phyloP scores from a whole-genome alignment of 1,140 invertebrate genomes.

The Lepidurus couesii region DNA sequence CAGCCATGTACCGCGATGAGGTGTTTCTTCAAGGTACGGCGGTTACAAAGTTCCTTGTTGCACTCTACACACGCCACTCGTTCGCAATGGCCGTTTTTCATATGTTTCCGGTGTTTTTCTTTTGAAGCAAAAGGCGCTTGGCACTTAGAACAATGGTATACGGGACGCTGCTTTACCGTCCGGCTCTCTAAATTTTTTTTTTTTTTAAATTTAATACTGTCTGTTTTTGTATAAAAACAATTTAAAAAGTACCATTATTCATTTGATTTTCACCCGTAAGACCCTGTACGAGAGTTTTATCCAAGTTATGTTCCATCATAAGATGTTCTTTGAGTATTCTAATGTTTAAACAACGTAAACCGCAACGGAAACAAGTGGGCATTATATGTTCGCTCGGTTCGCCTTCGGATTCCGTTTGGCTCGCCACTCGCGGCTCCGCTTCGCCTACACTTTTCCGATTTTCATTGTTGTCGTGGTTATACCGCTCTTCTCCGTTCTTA shows the following conservation, averaged over 20 bases:
- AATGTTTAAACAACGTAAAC: not conserved
- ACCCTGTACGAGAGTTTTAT: not conserved
- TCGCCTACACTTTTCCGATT: not conserved
- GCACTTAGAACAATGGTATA: not conserved
- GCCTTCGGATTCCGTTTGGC: not conserved
- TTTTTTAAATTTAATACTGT: not conserved
- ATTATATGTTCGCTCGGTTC: not conserved
- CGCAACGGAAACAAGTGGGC: not conserved
- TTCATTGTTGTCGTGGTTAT: not conserved
- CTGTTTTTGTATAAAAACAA: not conserved
- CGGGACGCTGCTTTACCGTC: not conserved
- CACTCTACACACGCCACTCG: not conserved
- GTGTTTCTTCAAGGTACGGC: not conserved
- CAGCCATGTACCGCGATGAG: not conserved
- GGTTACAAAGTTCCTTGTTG: not conserved
- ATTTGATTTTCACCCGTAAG: not conserved
- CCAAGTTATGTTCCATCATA: slow-evolving; percentile 1
- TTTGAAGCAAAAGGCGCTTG: not conserved
- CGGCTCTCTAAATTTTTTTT: not conserved
- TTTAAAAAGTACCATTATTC: not conserved
- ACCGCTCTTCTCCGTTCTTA: not conserved
- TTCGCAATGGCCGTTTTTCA: not conserved
- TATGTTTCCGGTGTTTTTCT: not conserved
- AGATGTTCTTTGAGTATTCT: not conserved
- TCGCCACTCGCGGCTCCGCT: not conserved